Base-by-base conservation (phyloP, 2,888 invertebrate genomes). In the Ochropacha duplaris region DNA sequence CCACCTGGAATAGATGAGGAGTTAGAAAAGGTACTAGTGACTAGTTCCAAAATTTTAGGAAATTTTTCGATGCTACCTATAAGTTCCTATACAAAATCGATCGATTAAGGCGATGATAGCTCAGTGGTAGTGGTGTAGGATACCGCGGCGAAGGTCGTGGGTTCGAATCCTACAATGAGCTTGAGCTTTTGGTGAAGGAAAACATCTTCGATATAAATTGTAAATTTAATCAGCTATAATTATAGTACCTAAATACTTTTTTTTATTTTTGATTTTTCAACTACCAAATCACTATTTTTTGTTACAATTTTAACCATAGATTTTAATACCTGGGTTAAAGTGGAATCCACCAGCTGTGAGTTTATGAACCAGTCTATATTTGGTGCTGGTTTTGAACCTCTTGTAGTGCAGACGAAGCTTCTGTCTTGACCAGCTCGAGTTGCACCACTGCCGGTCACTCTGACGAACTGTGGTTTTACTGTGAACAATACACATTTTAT, bases 301-400 rank as follows among this genome's bases (percentile, higher is more conserved):
- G 34, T n/a, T 1, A 1, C 36, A 6, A 0, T 36, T 36, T 36
- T n/a, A 14, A 8, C 3, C 16, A 49, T n/a, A n/a, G 16, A 22
- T 22, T 14, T 31, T 56, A 56, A 55, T 67, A 91, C 92, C 83
- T 90, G 84, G 54, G 90, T 92, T 59, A 90, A 72, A n/a, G 88
- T 81, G 39, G 91, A 90, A 62, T 92, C 92, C 2, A 92, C 86
- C 9, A 83, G 75, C 58, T 91, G 88, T 1, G 92, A 90, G 76
- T 96, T 96, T 68, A 97, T 93, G 65, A 96, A 94, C 97, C 97
- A 97, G 74, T 95, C 94, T 61, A 97, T 94, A 83, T 96, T 96
- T 3, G 97, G 97, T 14, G 97, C 95, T 22, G 97, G 97, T 82
- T 95, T 96, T 54, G 97, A 97, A 36, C 97, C 97, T 83, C 96